Percentiles rank a stretch among this genome's conserved stretches.
These are phyloP conservation scores for Nipponia nippon DNA, from an alignment of 2,113 vertebrate species.

Conservation along the genomic window DNA sequence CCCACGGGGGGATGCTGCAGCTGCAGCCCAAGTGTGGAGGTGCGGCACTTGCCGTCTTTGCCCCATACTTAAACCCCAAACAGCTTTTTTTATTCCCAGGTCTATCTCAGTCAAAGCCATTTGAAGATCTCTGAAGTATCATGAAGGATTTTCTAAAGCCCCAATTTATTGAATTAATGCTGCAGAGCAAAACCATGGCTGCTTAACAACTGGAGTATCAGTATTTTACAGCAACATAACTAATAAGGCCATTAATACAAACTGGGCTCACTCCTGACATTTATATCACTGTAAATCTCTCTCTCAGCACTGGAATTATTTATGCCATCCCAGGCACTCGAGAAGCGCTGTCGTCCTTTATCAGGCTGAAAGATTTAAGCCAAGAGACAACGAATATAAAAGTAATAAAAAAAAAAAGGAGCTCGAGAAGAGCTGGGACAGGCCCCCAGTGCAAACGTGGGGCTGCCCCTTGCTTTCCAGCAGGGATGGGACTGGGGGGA, in stretches of 20 bases:
- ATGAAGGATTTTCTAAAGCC: slow-evolving; percentile 58
- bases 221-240: slow-evolving; percentile 76
- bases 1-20: not conserved
- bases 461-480: not conserved
- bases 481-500: not conserved
- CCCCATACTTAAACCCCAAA: not conserved
- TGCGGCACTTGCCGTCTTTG: rapidly evolving
- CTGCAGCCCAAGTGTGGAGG: not conserved
- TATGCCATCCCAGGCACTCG: slow-evolving; percentile 33
- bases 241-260: slow-evolving; percentile 82
- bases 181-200: slow-evolving; percentile 61
- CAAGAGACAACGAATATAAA: not conserved
- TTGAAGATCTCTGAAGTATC: not conserved
- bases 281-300: slow-evolving; percentile 74
- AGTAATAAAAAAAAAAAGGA: not conserved
- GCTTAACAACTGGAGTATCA: slow-evolving; percentile 72
- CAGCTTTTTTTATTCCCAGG: not conserved
- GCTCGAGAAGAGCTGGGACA: not conserved
- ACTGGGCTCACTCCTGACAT: slow-evolving; percentile 66
- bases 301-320: slow-evolving; percentile 63
- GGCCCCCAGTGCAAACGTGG: rapidly evolving
- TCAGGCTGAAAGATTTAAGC: slow-evolving; percentile 41
- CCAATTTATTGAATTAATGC: slow-evolving; percentile 70
- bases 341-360: slow-evolving; percentile 36
- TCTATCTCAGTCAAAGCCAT: not conserved